phyloP scores from a whole-genome alignment of 1,140 invertebrate genomes.

The Steinernema feltiae region DNA sequence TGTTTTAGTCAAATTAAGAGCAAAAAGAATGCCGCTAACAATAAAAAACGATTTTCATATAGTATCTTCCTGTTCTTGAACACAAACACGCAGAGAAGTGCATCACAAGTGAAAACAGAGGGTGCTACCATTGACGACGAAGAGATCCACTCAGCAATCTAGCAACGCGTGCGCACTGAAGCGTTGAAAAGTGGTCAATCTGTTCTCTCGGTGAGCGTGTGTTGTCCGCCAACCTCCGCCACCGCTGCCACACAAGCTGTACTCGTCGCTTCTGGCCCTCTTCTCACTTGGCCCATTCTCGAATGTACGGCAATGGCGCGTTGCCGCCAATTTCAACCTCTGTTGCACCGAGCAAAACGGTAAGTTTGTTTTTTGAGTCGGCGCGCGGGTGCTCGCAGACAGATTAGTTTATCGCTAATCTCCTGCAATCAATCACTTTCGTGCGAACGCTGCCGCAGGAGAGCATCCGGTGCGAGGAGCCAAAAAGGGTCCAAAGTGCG shows the following conservation, averaged over 20 bases:
- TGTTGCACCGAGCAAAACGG: background rate
- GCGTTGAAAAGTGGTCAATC: background rate
- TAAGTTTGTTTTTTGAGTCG: background rate
- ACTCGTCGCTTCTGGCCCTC: background rate
- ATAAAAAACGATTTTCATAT: background rate
- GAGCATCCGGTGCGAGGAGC: background rate
- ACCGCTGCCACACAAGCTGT: background rate
- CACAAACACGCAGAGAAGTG: background rate
- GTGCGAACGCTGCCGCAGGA: background rate
- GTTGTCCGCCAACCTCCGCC: background rate
- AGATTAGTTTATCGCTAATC: background rate
- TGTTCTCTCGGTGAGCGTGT: background rate
- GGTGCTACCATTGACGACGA: background rate
- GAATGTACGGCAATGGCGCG: constrained; percentile 7
- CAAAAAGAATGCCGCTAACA: background rate
- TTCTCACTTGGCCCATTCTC: background rate
- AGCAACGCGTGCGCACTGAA: background rate
- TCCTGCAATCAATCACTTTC: constrained; percentile 5
- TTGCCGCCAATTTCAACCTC: background rate
- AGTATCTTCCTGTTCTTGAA: background rate
- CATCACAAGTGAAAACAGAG: background rate
- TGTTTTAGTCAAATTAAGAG: too few relatives aligned
- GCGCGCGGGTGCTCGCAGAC: background rate
- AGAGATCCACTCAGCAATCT: background rate
- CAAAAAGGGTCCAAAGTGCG: background rate